Evolutionary conservation across 2,797 vertebrate species (phyloP).

Genomic region (Lophotriccus pileatus): DNA sequence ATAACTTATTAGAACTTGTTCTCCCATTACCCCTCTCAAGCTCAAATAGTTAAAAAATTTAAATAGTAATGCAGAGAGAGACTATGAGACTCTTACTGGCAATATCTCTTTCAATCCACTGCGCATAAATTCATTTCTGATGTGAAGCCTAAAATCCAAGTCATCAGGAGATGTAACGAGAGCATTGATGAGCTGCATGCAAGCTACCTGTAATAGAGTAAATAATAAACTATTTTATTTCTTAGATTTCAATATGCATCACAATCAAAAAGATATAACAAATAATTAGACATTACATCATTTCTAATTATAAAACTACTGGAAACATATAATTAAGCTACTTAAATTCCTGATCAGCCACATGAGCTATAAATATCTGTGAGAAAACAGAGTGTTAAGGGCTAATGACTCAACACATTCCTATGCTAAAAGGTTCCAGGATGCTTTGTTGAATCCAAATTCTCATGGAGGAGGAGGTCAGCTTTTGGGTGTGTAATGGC

Average conservation of each 20-base stretch:
- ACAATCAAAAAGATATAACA: slow-evolving; percentile 24
- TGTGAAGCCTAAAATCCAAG: slow-evolving; percentile 96
- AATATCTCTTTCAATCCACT: slow-evolving; percentile 94
- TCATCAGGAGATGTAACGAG: slow-evolving; percentile 98
- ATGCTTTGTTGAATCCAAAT: not conserved
- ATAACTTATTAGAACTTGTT: slow-evolving; percentile 49
- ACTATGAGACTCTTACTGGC: slow-evolving; percentile 83
- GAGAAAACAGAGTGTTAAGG: not conserved
- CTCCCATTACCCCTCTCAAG: slow-evolving; percentile 14
- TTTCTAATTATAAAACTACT: not conserved
- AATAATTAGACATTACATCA: not conserved
- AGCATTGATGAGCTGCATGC: slow-evolving; percentile 99
- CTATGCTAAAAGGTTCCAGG: not conserved
- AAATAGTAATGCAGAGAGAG: slow-evolving; percentile 79
- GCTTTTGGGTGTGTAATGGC: not conserved
- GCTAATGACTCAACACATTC: not conserved
- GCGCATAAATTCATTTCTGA: slow-evolving; percentile 99
- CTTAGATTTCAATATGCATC: slow-evolving; percentile 9
- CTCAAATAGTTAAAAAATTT: slow-evolving; percentile 69
- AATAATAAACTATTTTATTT: slow-evolving; percentile 4
- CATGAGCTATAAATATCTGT: not conserved
- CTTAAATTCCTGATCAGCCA: not conserved
- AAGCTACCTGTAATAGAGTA: slow-evolving; percentile 85
- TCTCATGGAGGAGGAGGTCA: not conserved
- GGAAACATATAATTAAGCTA: not conserved